Conservation (phyloP, 2,113 vertebrate species). For the Crypturellus undulatus region DNA sequence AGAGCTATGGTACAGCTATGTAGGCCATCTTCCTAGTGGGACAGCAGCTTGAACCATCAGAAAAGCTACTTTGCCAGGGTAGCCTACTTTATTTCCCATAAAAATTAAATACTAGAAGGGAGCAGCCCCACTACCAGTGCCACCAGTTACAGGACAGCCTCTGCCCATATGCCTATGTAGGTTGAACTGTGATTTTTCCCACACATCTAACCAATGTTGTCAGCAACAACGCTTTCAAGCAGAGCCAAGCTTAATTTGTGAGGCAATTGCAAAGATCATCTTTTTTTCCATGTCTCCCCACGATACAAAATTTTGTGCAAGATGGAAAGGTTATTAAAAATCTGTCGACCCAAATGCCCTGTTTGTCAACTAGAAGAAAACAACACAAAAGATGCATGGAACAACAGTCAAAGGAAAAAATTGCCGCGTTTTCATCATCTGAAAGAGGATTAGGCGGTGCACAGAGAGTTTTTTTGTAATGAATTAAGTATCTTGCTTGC, state of each 20-base stretch:
- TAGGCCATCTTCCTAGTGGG: not conserved
- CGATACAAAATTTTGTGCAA: not conserved
- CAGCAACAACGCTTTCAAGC: not conserved
- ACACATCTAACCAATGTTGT: not conserved
- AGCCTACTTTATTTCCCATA: not conserved
- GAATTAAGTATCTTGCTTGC: conserved; percentile 46
- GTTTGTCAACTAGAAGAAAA: conserved; percentile 34
- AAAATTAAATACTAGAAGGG: not conserved
- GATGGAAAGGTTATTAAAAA: too few relatives aligned
- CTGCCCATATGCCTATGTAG: not conserved
- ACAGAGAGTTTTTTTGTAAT: not conserved
- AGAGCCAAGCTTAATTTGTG: not conserved
- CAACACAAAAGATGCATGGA: conserved; percentile 29
- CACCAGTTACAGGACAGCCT: not conserved
- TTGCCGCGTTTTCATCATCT: not conserved
- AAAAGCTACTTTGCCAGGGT: not conserved
- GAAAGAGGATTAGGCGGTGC: not conserved
- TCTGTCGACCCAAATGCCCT: not conserved
- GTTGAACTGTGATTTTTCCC: not conserved
- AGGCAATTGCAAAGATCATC: conserved; percentile 20
- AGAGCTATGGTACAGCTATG: not conserved
- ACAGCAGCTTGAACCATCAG: not conserved
- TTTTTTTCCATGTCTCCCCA: conserved; percentile 30
- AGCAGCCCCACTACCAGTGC: not conserved
- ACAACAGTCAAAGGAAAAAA: conserved; percentile 44